Evolutionary conservation across 2,888 invertebrate species (phyloP).

Genomic region (Steinernema carpocapsae): DNA sequence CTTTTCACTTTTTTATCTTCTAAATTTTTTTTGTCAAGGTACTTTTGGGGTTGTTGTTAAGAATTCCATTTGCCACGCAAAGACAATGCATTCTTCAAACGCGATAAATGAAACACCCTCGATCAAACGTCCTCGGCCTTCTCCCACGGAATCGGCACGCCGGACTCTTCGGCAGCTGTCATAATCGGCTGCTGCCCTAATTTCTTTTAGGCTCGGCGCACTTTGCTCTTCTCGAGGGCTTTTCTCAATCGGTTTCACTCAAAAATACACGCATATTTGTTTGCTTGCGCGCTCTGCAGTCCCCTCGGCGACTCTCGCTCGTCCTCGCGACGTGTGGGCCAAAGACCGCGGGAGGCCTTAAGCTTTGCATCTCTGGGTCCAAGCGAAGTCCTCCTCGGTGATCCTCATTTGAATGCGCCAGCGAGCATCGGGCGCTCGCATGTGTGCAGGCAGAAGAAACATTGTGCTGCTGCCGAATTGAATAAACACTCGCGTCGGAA

Average conservation of each 20-base stretch:
- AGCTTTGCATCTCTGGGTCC: background rate
- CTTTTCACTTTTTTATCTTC: no score
- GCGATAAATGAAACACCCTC: background rate
- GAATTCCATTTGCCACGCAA: no score
- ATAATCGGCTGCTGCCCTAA: background rate
- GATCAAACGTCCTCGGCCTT: background rate
- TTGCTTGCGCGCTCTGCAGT: conserved; percentile 12
- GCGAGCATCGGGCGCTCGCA: conserved; percentile 18
- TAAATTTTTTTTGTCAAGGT: no score
- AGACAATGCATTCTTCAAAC: no score
- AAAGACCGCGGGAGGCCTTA: conserved; percentile 27
- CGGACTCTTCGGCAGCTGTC: conserved; percentile 9
- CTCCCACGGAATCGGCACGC: background rate
- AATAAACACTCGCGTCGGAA: conserved; percentile 21
- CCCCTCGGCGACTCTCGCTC: background rate
- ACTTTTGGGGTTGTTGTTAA: no score
- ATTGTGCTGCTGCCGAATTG: conserved; percentile 12
- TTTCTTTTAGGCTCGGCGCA: conserved; percentile 12
- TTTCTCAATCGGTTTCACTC: background rate
- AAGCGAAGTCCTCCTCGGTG: no score
- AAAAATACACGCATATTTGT: conserved; percentile 28
- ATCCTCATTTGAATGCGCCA: conserved; percentile 31
- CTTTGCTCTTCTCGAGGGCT: conserved; percentile 8
- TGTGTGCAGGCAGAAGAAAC: conserved; percentile 26
- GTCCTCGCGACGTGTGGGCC: background rate